Conservation (phyloP, 2,888 invertebrate genomes). For the Pinctada fucata region DNA sequence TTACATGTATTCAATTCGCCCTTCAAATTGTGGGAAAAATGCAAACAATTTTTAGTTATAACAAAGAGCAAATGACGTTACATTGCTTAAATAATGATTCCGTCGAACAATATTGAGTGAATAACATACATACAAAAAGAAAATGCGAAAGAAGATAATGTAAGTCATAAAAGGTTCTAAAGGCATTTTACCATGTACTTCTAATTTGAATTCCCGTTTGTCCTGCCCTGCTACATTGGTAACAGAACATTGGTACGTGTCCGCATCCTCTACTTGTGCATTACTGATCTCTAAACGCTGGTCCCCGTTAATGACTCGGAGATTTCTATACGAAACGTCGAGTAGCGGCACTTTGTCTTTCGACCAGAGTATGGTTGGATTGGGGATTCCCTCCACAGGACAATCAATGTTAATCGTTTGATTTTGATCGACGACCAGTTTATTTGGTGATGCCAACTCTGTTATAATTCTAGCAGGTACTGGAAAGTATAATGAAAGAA, state of each 20-base stretch:
- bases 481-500: conserved; percentile 48
- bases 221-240: conserved; percentile 78
- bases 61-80: too few relatives aligned
- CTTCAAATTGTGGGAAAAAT: too few relatives aligned
- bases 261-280: conserved; percentile 75
- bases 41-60: too few relatives aligned
- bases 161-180: too few relatives aligned
- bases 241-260: conserved; percentile 77
- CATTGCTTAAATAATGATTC: too few relatives aligned
- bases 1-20: too few relatives aligned
- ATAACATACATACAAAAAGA: too few relatives aligned
- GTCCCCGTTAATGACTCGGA: conserved; percentile 67
- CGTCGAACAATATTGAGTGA: too few relatives aligned
- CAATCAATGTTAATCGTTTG: conserved; percentile 74
- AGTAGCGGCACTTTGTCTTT: conserved; percentile 66
- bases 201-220: conserved; percentile 57
- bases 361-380: conserved; percentile 76
- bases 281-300: conserved; percentile 74
- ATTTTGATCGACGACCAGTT: conserved; percentile 72
- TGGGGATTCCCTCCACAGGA: conserved; percentile 74
- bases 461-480: conserved; percentile 70
- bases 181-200: conserved; percentile 65
- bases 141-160: too few relatives aligned
- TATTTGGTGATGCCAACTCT: conserved; percentile 47
- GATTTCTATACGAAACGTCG: conserved; percentile 67